These are phyloP conservation scores for Sesia bembeciformis DNA, from an alignment of 2,888 invertebrate species.

Conservation along the genomic window DNA sequence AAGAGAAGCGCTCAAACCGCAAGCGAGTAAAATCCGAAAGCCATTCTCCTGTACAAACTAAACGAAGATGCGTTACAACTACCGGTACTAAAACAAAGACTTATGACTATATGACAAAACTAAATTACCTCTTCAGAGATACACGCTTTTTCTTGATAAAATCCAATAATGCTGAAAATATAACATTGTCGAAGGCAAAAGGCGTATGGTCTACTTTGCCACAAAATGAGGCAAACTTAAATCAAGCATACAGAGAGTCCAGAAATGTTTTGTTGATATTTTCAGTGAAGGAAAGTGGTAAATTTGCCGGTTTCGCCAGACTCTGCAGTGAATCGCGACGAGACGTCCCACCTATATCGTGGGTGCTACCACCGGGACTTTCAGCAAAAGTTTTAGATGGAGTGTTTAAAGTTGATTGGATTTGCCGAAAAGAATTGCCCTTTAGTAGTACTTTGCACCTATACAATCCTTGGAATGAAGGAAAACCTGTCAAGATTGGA, in stretches of 20 bases:
- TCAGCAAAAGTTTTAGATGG: slow-evolving; percentile 95
- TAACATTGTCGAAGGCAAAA: slow-evolving; percentile 93
- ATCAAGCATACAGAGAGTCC: slow-evolving; percentile 93
- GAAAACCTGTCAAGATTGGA: slow-evolving; percentile 99
- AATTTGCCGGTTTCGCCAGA: slow-evolving; percentile 95
- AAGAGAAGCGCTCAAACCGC: slow-evolving; percentile 72
- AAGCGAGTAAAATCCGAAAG: slow-evolving; percentile 68
- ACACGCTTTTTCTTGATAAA: slow-evolving; percentile 97
- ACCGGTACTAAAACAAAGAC: slow-evolving; percentile 69
- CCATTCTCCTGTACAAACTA: slow-evolving; percentile 51
- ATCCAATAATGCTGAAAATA: slow-evolving; percentile 98
- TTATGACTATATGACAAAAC: slow-evolving; percentile 89
- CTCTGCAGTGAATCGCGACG: slow-evolving; percentile 90
- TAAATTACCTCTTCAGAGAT: slow-evolving; percentile 95
- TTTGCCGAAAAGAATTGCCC: slow-evolving; percentile 94
- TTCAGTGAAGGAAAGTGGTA: slow-evolving; percentile 98
- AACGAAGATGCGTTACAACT: slow-evolving; percentile 45
- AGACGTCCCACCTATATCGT: slow-evolving; percentile 91
- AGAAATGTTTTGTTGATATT: slow-evolving; percentile 96
- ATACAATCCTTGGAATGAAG: slow-evolving; percentile 98
- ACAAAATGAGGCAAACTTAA: slow-evolving; percentile 96
- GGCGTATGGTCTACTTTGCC: slow-evolving; percentile 99
- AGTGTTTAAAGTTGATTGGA: slow-evolving; percentile 97
- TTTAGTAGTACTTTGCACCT: slow-evolving; percentile 94
- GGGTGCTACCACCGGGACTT: slow-evolving; percentile 95